A percentile compares a stretch with the other conserved stretches of the same genome.
These are phyloP conservation scores for Drosophila fungiperda DNA, from an alignment of 2,888 invertebrate species.

Conservation along the genomic window DNA sequence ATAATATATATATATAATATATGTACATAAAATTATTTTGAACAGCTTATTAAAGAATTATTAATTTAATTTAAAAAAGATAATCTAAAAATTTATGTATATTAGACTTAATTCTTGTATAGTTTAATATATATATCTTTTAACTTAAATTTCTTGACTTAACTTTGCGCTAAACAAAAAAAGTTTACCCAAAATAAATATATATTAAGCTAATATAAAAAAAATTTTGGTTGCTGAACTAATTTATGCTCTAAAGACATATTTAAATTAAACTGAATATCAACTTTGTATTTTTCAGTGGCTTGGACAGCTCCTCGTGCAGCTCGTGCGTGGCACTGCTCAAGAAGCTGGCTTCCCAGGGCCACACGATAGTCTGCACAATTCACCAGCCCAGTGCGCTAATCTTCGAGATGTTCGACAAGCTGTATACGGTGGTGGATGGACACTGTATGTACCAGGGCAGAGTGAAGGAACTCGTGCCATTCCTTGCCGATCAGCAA, in stretches of 20 bases:
- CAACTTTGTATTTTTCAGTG: conserved; percentile 86
- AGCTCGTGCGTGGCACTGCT: conserved; percentile 93
- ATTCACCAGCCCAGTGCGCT: conserved; percentile 97
- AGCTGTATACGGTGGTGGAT: conserved; percentile 92
- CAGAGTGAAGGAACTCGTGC: conserved; percentile 89
- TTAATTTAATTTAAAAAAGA: not conserved
- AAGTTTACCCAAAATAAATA: not conserved
- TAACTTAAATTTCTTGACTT: not conserved
- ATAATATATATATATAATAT: not conserved
- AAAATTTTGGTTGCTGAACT: not conserved
- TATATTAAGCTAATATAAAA: not conserved
- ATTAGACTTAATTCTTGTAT: not conserved
- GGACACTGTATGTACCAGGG: conserved; percentile 95
- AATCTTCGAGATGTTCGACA: conserved; percentile 96
- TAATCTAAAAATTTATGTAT: not conserved
- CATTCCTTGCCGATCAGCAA: conserved; percentile 91
- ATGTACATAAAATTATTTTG: not conserved
- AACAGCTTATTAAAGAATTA: not conserved
- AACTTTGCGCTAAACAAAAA: not conserved
- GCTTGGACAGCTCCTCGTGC: conserved; percentile 95
- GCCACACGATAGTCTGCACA: conserved; percentile 95
- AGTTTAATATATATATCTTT: not conserved
- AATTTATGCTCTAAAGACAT: not conserved
- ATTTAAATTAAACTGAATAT: not conserved
- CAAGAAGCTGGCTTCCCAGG: conserved; percentile 92